phyloP scores from a whole-genome alignment of 2,888 invertebrate species.

The Gymnosoma rotundatum region DNA sequence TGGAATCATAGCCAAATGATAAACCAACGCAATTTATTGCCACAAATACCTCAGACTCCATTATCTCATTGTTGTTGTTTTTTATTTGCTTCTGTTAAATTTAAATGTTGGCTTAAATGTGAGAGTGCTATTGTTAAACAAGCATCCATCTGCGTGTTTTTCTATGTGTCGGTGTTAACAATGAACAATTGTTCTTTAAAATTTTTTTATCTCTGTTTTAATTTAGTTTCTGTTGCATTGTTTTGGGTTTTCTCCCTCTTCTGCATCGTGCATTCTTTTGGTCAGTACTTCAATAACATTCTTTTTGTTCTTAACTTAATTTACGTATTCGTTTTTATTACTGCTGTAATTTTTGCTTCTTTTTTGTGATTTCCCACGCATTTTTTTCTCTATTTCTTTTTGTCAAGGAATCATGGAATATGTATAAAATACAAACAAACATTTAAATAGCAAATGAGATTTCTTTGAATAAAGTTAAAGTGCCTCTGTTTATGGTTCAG shows the following conservation, averaged over 20 bases:
- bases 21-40: slow-evolving; percentile 70
- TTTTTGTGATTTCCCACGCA: slow-evolving; percentile 34
- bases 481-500: slow-evolving; percentile 28
- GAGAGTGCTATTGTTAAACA: not conserved
- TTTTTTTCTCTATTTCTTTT: slow-evolving; percentile 6
- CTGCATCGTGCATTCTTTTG: slow-evolving; percentile 39
- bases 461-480: slow-evolving; percentile 39
- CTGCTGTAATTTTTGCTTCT: slow-evolving; percentile 3
- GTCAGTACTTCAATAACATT: slow-evolving; percentile 24
- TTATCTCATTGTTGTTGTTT: slow-evolving; percentile 45
- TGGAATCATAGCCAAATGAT: not conserved
- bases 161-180: slow-evolving; percentile 63
- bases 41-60: slow-evolving; percentile 67
- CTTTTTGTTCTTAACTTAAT: slow-evolving; percentile 47
- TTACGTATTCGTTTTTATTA: slow-evolving; percentile 37
- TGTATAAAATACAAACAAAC: slow-evolving; percentile 25
- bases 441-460: slow-evolving; percentile 46
- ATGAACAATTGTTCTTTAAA: slow-evolving; percentile 58
- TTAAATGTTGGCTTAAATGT: slow-evolving; percentile 19
- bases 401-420: slow-evolving; percentile 24
- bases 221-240: slow-evolving; percentile 65
- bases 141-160: too few species aligned
- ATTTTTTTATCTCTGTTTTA: slow-evolving; percentile 48
- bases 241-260: slow-evolving; percentile 25
- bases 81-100: slow-evolving; percentile 27